Evolutionary conservation across 2,797 vertebrate genomes (phyloP).

Genomic region (Alcedo atthis): DNA sequence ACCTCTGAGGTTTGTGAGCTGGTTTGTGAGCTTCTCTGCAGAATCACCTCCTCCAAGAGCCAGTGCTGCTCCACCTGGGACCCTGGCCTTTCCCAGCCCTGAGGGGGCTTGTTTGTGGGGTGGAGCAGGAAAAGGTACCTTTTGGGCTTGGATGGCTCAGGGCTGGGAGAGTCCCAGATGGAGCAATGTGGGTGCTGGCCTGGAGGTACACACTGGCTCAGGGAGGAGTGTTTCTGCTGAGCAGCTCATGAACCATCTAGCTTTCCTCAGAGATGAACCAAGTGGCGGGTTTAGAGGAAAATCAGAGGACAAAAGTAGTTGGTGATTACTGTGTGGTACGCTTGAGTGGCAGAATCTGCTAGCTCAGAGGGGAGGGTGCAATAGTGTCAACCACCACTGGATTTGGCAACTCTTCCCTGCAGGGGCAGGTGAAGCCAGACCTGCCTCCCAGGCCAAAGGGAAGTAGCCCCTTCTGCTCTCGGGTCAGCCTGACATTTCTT

Average conservation of each 20-base stretch:
- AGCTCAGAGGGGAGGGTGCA: rapidly evolving
- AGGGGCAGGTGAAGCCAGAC: not conserved
- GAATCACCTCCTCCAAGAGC: too few species aligned
- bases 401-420: not conserved
- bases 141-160: not conserved
- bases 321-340: rapidly evolving
- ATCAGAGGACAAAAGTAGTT: not conserved
- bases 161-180: too few species aligned
- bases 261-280: not conserved
- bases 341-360: not conserved
- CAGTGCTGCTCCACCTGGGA: too few species aligned
- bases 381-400: not conserved
- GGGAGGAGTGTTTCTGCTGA: not conserved
- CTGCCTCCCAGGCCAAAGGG: not conserved
- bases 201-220: not conserved
- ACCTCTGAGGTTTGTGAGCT: too few species aligned
- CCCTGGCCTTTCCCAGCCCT: not conserved
- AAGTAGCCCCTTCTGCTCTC: rapidly evolving
- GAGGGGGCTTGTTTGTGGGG: not conserved
- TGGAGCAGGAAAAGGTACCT: not conserved
- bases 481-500: not conserved
- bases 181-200: rapidly evolving
- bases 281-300: not conserved
- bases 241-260: not conserved
- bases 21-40: too few species aligned